Conservation (phyloP, 2,797 vertebrate genomes). For the Miichthys miiuy region DNA sequence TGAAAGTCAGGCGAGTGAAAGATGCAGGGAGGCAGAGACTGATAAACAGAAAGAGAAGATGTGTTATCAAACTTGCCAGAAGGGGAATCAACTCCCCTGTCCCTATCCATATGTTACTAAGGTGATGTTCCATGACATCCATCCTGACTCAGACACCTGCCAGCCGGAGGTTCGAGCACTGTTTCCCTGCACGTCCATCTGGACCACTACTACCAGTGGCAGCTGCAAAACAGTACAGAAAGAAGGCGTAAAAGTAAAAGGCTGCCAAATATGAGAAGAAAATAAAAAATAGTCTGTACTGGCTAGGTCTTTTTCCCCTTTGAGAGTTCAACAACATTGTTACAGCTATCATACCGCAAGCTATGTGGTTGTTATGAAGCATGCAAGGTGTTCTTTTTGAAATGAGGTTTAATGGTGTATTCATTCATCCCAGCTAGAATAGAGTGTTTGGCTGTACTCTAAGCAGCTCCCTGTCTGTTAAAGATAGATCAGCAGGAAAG, state of each 20-base stretch:
- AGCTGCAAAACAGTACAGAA: slow-evolving; percentile 61
- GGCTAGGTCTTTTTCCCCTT: slow-evolving; percentile 24
- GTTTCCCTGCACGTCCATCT: slow-evolving; percentile 76
- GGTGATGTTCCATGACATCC: slow-evolving; percentile 85
- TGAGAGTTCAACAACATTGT: slow-evolving; percentile 24
- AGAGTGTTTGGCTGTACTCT: slow-evolving; percentile 54
- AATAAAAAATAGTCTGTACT: slow-evolving; percentile 9
- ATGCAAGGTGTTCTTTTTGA: slow-evolving; percentile 44
- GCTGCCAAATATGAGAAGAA: slow-evolving; percentile 47
- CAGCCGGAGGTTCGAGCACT: slow-evolving; percentile 69
- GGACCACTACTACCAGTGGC: slow-evolving; percentile 56
- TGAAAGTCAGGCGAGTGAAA: slow-evolving; percentile 25
- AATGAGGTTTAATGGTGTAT: slow-evolving; percentile 53
- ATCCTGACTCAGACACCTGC: slow-evolving; percentile 80
- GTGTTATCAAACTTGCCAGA: slow-evolving; percentile 71
- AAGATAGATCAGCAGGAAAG: slow-evolving; percentile 71
- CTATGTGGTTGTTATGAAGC: slow-evolving; percentile 36
- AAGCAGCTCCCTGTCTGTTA: slow-evolving; percentile 67
- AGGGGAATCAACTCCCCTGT: slow-evolving; percentile 78
- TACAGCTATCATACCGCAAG: slow-evolving; percentile 21
- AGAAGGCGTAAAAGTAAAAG: slow-evolving; percentile 46
- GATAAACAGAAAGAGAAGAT: slow-evolving; percentile 51
- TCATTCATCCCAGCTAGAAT: slow-evolving; percentile 45
- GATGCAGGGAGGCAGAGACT: slow-evolving; percentile 25
- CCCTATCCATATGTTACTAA: slow-evolving; percentile 82